Evolutionary conservation across 2,113 vertebrate species (phyloP), one percentile per base, ranked within the genome.

Genomic region (Argyrosomus japonicus): DNA sequence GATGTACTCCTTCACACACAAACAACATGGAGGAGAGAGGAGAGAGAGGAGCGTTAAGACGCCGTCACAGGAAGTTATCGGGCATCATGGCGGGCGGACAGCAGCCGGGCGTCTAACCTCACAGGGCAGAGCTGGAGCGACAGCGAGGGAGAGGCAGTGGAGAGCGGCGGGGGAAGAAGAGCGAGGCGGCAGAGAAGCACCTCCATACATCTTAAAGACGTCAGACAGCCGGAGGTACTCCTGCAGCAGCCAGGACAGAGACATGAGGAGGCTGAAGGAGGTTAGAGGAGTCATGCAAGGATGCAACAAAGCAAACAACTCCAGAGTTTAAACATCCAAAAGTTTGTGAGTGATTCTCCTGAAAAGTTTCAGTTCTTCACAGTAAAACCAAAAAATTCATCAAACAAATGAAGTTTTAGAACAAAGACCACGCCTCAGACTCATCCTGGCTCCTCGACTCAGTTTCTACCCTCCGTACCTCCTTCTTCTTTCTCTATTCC

Each of bases 171-270:
- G 95, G 90, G 92, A 90, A 79, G 94, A 84, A 76, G 95, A 93
- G 90, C 64, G 93, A 91, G 87, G 75, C 74, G 90, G 91, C 89
- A 91, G 21, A 64, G 86, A 91, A 63, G 87, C 88, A 76, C 85
- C 91, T 86, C 94, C 94, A 93, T 96, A 97, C 95, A 97, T 96
- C 95, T 95, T 96, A 96, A 96, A 96, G 92, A 96, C 96, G 93
- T 97, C 97, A 93, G 96, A 95, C 88, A 97, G 96, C 94, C 94
- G 96, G 94, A 97, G 95, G 95, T 96, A 97, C 89, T 97, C 97
- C 97, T 97, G 94, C 86, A 87, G 86, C 77, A 85, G 82, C 83
- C 90, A 83, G 45, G 81, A 79, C 71, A 85, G 43, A 73, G 47
- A 15, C 23, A 69, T 68, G 70, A 75, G 57, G 64, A 58, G 65